Percentiles rank a stretch among this genome's conserved stretches.
Conservation (phyloP, 2,888 invertebrate genomes). For the Bombylius discolor region DNA sequence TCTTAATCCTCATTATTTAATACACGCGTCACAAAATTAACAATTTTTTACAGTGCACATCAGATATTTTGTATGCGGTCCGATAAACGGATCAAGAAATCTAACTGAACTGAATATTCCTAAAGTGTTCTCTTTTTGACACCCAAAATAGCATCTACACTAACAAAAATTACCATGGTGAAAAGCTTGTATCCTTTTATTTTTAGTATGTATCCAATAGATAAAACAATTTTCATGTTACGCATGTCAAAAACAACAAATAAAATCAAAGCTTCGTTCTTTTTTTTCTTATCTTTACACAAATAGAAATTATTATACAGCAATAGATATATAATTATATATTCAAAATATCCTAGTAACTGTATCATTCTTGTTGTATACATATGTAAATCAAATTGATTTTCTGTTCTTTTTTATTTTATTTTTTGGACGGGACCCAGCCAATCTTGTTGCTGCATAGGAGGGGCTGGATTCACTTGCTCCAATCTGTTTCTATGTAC, state of each 20-base stretch:
- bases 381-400: constrained; percentile 8
- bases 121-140: constrained; percentile 6
- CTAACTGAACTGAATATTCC: background rate
- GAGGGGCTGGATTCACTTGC: constrained; percentile 13
- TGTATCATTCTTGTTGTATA: constrained; percentile 11
- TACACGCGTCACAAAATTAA: background rate
- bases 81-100: constrained; percentile 8
- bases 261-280: too few relatives aligned
- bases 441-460: constrained; percentile 19
- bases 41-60: too few relatives aligned
- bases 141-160: background rate
- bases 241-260: background rate
- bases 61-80: background rate
- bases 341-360: constrained; percentile 3
- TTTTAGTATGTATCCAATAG: background rate
- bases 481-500: too few relatives aligned
- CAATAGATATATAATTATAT: background rate
- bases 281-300: too few relatives aligned
- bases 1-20: too few relatives aligned
- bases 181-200: constrained; percentile 4
- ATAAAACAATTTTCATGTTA: background rate
- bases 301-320: too few relatives aligned
- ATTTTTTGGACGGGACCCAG: background rate
- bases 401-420: background rate
- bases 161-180: constrained; percentile 7